Evolutionary conservation across 2,888 invertebrate genomes (phyloP).

Genomic region (Tetranychus piercei): DNA sequence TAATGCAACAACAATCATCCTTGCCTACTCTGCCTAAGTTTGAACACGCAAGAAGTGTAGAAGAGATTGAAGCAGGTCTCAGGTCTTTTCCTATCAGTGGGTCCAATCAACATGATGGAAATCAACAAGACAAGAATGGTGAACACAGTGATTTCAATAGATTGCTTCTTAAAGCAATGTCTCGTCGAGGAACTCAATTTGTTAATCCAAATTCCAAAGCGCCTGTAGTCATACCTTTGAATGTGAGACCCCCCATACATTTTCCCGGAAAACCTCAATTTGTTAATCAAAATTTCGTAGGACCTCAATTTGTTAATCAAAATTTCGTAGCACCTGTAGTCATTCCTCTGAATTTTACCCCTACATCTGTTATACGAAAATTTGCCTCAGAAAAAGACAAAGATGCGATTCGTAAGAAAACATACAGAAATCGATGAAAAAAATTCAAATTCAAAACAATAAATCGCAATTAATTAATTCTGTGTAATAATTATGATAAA

Average conservation of each 20-base stretch:
- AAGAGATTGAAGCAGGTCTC: slow-evolving; percentile 8
- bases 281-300: neutral
- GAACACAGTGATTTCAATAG: neutral
- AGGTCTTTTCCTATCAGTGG: neutral
- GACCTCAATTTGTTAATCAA: neutral
- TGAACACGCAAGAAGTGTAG: slow-evolving; percentile 7
- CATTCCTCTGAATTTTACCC: slow-evolving; percentile 45
- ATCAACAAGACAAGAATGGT: neutral
- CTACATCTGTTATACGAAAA: slow-evolving; percentile 77
- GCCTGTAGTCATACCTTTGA: no score
- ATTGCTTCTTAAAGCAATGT: neutral
- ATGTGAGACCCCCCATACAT: no score
- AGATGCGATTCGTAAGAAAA: neutral
- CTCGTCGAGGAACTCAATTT: neutral
- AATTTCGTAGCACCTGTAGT: neutral
- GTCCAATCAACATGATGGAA: neutral
- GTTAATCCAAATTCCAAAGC: neutral
- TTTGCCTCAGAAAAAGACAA: slow-evolving; percentile 35
- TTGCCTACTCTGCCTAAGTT: neutral
- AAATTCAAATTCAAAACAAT: neutral
- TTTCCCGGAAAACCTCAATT: no score
- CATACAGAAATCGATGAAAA: neutral
- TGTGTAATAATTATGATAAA: no score
- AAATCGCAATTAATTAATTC: no score
- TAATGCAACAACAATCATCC: neutral